Evolutionary conservation across 2,888 invertebrate species (phyloP), one percentile per base, ranked within the genome.

Genomic region (Dryadula phaetusa): DNA sequence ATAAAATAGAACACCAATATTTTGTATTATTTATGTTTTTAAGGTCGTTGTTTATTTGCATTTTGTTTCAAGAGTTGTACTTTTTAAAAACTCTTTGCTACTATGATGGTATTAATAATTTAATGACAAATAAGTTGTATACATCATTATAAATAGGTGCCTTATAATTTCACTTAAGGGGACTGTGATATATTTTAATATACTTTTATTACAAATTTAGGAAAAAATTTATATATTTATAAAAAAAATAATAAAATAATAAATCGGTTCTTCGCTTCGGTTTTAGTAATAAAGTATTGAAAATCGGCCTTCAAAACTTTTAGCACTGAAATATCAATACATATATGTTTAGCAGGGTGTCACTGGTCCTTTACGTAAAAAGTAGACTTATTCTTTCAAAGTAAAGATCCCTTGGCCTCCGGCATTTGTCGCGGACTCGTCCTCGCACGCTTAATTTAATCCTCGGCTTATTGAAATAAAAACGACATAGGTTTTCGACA

Each of bases 401-500:
- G 81, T 77, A 81, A 84, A 82, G 78, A 72, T 78, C 77, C 78
- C 79, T 72, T 66, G 56, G 73, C 77, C 75, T 47, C 62, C 63
- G 76, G 78, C 76, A 74, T 66, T 70, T 71, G 74, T 78, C 78
- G 81, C 83, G 79, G 80, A 82, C 83, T 82, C 86, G 86, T 86
- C 85, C 84, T 86, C 81, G 86, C 83, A 88, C 86, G 91, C 88
- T 88, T 90, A 91, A 92, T 91, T 92, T 92, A 91, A 91, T 92
- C 90, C 87, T 85, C 83, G 76, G 87, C 88, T 91, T 92, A 91
- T 92, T 90, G 91, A 92, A 92, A 92, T 92, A 92, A 92, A 92
- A 91, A 91, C 90, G 91, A 86, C 90, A 90, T 92, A 91, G 91
- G 92, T 92, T 92, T 89, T 90, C 86, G 92, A 88, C 92, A 92